These are phyloP conservation scores for Diorhabda carinulata DNA, from an alignment of 1,140 invertebrate species.

Conservation along the genomic window DNA sequence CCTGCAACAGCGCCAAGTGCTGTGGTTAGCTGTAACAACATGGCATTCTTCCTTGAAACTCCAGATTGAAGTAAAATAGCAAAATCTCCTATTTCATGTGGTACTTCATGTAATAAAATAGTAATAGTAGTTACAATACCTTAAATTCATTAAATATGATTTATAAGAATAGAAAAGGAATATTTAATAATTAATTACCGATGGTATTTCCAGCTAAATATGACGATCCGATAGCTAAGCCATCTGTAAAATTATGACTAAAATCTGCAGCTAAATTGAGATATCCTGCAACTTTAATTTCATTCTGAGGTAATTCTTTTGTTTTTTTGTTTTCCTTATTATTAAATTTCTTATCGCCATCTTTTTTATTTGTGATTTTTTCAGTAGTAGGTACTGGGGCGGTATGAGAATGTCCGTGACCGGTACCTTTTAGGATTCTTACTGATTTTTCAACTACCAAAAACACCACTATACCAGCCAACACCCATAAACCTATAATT, in stretches of 20 bases:
- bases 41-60: conserved; percentile 84
- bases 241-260: conserved; percentile 96
- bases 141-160: conserved; percentile 4
- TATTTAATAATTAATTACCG: conserved; percentile 50
- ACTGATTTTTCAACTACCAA: conserved; percentile 91
- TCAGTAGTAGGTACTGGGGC: conserved; percentile 19
- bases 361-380: conserved; percentile 32
- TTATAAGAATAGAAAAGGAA: background rate
- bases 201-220: conserved; percentile 82
- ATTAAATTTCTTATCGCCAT: conserved; percentile 49
- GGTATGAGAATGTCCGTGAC: conserved; percentile 63
- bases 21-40: conserved; percentile 86
- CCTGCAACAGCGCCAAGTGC: conserved; percentile 89
- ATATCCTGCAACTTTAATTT: conserved; percentile 90
- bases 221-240: conserved; percentile 94
- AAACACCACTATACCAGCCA: conserved; percentile 88
- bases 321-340: conserved; percentile 43
- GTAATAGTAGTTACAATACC: conserved; percentile 88
- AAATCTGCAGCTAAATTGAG: conserved; percentile 93
- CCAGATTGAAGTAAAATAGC: conserved; percentile 94
- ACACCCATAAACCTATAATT: conserved; percentile 71
- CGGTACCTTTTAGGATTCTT: conserved; percentile 75
- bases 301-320: conserved; percentile 44
- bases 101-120: conserved; percentile 93
- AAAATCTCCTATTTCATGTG: conserved; percentile 98